Evolutionary conservation across 2,888 invertebrate genomes (phyloP).

Genomic region (Prenolepis imparis): DNA sequence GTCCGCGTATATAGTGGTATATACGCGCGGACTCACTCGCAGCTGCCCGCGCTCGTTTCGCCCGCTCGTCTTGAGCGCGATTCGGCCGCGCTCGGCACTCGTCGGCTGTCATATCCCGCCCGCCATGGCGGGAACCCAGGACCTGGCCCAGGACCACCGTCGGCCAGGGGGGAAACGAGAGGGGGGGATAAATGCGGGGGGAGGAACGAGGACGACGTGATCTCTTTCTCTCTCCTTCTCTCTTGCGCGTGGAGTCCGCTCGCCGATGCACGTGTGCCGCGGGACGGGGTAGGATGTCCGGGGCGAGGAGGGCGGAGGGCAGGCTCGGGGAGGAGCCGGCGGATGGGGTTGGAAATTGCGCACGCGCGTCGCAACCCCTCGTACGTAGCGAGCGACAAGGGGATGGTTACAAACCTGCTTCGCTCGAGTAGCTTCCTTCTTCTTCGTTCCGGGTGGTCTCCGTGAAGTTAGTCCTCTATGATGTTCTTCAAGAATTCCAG

Average conservation of each 20-base stretch:
- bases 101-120: slow-evolving; percentile 83
- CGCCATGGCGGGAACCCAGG: slow-evolving; percentile 86
- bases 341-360: slow-evolving; percentile 62
- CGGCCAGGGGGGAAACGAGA: slow-evolving; percentile 63
- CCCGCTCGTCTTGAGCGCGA: slow-evolving; percentile 69
- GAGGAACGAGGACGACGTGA: slow-evolving; percentile 59
- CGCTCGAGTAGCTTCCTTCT: slow-evolving; percentile 66
- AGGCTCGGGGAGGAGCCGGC: slow-evolving; percentile 55
- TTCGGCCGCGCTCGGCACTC: slow-evolving; percentile 81
- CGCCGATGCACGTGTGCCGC: slow-evolving; percentile 43
- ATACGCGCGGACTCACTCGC: slow-evolving; percentile 79
- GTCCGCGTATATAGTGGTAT: slow-evolving; percentile 67
- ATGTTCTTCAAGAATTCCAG: slow-evolving; percentile 29
- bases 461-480: slow-evolving; percentile 19
- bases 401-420: slow-evolving; percentile 80
- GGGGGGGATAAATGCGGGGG: slow-evolving; percentile 44
- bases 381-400: slow-evolving; percentile 63
- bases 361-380: slow-evolving; percentile 75
- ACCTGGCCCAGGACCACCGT: slow-evolving; percentile 79
- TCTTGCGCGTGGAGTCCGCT: neutral
- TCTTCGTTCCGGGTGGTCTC: slow-evolving; percentile 31
- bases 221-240: slow-evolving; percentile 7
- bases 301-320: slow-evolving; percentile 24
- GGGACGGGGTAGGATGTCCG: slow-evolving; percentile 48
- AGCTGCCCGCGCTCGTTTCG: slow-evolving; percentile 84